These are phyloP conservation scores for Crenuchus spilurus DNA, from an alignment of 2,797 vertebrate genomes.

Conservation along the genomic window DNA sequence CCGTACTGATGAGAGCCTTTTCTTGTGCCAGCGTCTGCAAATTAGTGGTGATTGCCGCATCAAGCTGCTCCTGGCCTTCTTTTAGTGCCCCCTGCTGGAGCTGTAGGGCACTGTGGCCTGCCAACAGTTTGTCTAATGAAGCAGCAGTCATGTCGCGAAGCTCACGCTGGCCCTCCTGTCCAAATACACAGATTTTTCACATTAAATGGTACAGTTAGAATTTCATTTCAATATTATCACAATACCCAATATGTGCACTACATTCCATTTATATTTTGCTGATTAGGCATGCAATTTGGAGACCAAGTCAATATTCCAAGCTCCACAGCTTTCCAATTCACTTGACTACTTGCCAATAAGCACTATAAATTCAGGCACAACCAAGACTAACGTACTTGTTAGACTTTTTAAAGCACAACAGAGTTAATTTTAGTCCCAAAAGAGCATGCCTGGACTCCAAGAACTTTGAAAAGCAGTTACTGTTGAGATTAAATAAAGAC, in stretches of 20 bases:
- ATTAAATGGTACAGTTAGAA: neutral
- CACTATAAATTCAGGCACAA: too few relatives aligned
- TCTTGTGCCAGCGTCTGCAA: constrained; percentile 74
- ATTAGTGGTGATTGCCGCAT: constrained; percentile 70
- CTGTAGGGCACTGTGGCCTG: constrained; percentile 76
- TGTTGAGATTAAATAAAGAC: too few relatives aligned
- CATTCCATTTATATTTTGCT: neutral
- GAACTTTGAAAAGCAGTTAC: too few relatives aligned
- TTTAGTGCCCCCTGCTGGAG: constrained; percentile 69
- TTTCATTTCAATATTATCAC: too few relatives aligned
- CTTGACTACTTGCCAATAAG: neutral
- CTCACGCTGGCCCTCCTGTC: constrained; percentile 81
- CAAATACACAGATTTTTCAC: too few relatives aligned
- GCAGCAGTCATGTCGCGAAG: constrained; percentile 78
- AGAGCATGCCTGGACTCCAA: too few relatives aligned
- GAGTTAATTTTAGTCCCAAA: too few relatives aligned
- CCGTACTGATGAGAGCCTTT: constrained; percentile 76
- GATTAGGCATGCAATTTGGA: neutral
- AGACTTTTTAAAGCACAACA: too few relatives aligned
- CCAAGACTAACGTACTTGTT: too few relatives aligned
- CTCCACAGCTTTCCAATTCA: too few relatives aligned
- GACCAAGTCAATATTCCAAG: too few relatives aligned
- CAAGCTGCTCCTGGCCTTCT: constrained; percentile 74
- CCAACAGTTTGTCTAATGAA: constrained; percentile 78
- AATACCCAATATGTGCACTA: too few relatives aligned